Evolutionary conservation across 2,888 invertebrate genomes (phyloP).

Genomic region (Heliothis peltigera): DNA sequence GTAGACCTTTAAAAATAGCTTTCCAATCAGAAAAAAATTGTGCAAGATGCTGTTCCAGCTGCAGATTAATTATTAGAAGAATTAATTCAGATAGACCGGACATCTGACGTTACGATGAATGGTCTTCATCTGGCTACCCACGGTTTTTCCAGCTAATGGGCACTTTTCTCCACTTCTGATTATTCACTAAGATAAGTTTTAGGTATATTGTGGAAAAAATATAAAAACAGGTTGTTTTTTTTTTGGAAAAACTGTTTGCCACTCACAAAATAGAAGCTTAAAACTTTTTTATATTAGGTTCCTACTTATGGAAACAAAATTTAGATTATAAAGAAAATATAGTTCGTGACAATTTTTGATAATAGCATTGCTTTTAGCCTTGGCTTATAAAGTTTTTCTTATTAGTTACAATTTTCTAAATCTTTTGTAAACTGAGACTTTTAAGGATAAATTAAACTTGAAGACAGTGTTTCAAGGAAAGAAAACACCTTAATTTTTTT

Average conservation of each 20-base stretch:
- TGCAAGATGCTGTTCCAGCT: too few species aligned
- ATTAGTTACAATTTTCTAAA: not conserved
- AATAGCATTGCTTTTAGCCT: slow-evolving; percentile 16
- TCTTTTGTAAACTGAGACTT: not conserved
- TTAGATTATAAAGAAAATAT: slow-evolving; percentile 33
- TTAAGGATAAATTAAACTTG: too few species aligned
- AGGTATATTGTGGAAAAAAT: not conserved
- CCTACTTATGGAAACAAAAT: slow-evolving; percentile 35
- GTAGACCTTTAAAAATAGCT: too few species aligned
- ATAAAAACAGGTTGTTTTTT: slow-evolving; percentile 11
- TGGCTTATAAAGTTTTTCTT: slow-evolving; percentile 14
- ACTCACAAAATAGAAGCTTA: slow-evolving; percentile 24
- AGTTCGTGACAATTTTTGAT: slow-evolving; percentile 36
- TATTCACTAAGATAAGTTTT: not conserved
- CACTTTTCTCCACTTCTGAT: not conserved
- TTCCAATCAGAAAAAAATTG: too few species aligned
- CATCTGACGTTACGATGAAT: too few species aligned
- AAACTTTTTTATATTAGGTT: slow-evolving; percentile 36
- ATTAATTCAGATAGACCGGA: too few species aligned
- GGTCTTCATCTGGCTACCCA: not conserved
- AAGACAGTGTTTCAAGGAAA: too few species aligned
- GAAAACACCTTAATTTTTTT: too few species aligned
- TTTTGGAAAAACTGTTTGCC: not conserved
- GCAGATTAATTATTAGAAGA: too few species aligned
- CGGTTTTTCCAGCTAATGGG: not conserved